Evolutionary conservation across 1,140 invertebrate species (phyloP).

Genomic region (Heliothis virescens): DNA sequence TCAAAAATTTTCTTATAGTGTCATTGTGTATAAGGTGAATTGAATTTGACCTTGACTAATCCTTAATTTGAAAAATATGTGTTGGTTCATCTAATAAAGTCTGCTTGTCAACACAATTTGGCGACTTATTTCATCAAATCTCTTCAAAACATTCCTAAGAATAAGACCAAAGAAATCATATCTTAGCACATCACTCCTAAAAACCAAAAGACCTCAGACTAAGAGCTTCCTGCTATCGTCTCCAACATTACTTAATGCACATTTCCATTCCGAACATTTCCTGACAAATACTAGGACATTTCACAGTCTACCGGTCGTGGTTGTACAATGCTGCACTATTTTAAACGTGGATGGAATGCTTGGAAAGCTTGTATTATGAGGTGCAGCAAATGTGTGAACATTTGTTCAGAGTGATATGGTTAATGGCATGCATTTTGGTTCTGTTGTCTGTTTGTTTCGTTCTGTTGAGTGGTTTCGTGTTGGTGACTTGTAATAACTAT

Average conservation of each 20-base stretch:
- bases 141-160: too few relatives aligned
- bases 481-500: neutral
- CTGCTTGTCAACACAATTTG: too few relatives aligned
- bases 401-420: constrained; percentile 1
- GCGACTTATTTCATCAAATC: too few relatives aligned
- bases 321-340: constrained; percentile 54
- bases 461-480: constrained; percentile 1
- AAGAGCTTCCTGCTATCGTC: constrained; percentile 44
- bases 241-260: constrained; percentile 45
- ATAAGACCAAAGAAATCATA: too few relatives aligned
- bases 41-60: too few relatives aligned
- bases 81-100: too few relatives aligned
- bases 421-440: constrained; percentile 22
- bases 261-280: constrained; percentile 49
- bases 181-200: neutral
- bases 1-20: too few relatives aligned
- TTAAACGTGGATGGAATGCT: constrained; percentile 16
- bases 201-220: constrained; percentile 9
- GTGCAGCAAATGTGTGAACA: constrained; percentile 18
- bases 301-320: constrained; percentile 76
- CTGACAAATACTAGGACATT: constrained; percentile 80
- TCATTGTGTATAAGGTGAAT: too few relatives aligned
- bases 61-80: too few relatives aligned
- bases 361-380: neutral
- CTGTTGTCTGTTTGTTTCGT: constrained; percentile 3